These are phyloP conservation scores for Onthophagus taurus DNA, from an alignment of 1,140 invertebrate genomes.

Conservation along the genomic window DNA sequence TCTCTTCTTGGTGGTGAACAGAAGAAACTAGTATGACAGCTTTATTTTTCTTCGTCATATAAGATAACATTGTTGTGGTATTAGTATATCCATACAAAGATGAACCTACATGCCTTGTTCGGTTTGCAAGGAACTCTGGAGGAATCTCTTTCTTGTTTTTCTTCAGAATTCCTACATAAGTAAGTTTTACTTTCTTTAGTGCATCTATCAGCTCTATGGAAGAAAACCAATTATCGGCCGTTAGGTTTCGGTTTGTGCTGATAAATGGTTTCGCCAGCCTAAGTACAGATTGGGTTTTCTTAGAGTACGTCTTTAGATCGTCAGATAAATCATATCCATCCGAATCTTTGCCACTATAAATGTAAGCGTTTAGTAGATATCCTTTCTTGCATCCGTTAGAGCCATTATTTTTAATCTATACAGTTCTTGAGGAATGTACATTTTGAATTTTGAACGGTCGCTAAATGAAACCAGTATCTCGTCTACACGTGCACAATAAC, in stretches of 20 bases:
- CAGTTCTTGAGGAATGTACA: too few relatives aligned
- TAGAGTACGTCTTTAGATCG: neutral
- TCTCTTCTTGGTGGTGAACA: slow-evolving; percentile 24
- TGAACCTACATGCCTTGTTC: slow-evolving; percentile 12
- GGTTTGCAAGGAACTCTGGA: slow-evolving; percentile 19
- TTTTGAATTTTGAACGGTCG: too few relatives aligned
- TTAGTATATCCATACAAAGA: slow-evolving; percentile 12
- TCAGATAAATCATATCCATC: slow-evolving; percentile 3
- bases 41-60: slow-evolving; percentile 25
- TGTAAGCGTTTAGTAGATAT: neutral
- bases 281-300: slow-evolving; percentile 23
- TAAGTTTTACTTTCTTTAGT: slow-evolving; percentile 21
- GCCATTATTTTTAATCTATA: too few relatives aligned
- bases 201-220: slow-evolving; percentile 21
- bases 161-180: slow-evolving; percentile 30
- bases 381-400: too few relatives aligned
- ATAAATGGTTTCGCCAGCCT: slow-evolving; percentile 26
- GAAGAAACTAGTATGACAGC: slow-evolving; percentile 25
- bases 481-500: neutral
- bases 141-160: slow-evolving; percentile 32
- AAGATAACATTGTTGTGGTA: slow-evolving; percentile 1
- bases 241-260: slow-evolving; percentile 33
- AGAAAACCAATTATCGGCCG: slow-evolving; percentile 36
- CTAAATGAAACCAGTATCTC: too few relatives aligned
- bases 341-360: slow-evolving; percentile 3